A percentile compares a stretch with the other conserved stretches of the same genome.
phyloP scores from a whole-genome alignment of 2,797 vertebrate species.

The Avahi laniger region DNA sequence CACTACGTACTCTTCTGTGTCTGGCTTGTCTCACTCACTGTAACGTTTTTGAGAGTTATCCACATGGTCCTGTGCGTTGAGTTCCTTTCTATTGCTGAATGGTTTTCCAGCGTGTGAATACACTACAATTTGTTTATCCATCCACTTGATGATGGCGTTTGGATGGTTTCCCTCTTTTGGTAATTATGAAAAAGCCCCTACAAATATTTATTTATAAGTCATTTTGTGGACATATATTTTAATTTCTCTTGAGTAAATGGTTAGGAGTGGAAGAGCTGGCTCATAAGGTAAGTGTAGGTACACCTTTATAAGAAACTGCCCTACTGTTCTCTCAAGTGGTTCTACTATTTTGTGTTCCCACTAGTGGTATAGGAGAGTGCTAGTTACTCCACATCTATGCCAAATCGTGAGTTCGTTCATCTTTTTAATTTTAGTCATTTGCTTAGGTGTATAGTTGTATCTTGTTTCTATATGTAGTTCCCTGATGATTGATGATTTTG shows the following conservation, averaged over 20 bases:
- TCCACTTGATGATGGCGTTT: background rate
- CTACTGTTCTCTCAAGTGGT: background rate
- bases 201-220: background rate
- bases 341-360: background rate
- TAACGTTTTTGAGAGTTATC: background rate
- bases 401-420: background rate
- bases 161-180: background rate
- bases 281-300: background rate
- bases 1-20: background rate
- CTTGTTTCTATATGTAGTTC: background rate
- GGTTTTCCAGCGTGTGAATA: background rate
- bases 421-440: background rate
- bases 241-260: background rate
- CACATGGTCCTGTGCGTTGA: background rate
- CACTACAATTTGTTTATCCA: background rate
- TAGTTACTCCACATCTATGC: background rate
- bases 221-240: background rate
- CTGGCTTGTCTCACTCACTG: background rate
- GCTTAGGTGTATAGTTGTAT: background rate
- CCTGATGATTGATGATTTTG: background rate
- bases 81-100: background rate
- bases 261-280: background rate
- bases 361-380: background rate
- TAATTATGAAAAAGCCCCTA: background rate
- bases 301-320: background rate